A percentile compares a stretch with the other conserved stretches of the same genome.
Evolutionary conservation across 2,113 vertebrate species (phyloP).

Genomic region (Nansenia antarctica): DNA sequence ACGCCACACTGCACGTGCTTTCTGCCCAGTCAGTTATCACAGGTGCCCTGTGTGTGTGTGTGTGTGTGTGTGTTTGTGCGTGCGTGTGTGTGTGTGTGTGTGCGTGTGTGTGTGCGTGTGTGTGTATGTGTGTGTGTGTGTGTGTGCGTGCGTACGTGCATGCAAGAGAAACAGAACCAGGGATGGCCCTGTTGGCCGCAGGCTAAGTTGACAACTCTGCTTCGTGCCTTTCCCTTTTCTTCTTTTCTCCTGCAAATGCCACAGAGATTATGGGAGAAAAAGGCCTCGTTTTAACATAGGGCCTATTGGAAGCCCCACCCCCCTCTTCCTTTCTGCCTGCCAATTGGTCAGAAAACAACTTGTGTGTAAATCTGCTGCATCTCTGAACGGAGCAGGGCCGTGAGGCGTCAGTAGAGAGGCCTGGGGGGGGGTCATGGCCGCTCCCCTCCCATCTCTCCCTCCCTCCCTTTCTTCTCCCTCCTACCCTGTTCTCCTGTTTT

Average conservation of each 20-base stretch:
- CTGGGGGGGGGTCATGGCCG: neutral
- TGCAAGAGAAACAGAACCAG: neutral
- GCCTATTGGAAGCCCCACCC: slow-evolving; percentile 6
- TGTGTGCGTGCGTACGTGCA: neutral
- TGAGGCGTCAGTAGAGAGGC: neutral
- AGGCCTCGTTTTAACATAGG: slow-evolving; percentile 61
- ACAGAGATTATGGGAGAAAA: slow-evolving; percentile 28
- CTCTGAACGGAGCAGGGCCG: neutral
- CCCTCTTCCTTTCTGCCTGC: neutral
- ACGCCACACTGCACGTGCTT: slow-evolving; percentile 1
- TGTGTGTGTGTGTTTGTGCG: neutral
- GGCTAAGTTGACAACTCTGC: slow-evolving; percentile 39
- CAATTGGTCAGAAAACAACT: neutral
- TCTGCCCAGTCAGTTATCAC: neutral
- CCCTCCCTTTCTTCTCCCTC: neutral
- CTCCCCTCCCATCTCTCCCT: slow-evolving; percentile 19
- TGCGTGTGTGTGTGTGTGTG: neutral
- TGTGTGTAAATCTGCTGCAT: neutral
- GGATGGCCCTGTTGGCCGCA: slow-evolving; percentile 43
- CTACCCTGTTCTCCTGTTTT: neutral
- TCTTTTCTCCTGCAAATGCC: slow-evolving; percentile 30
- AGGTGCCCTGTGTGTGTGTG: neutral
- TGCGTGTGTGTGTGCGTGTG: neutral
- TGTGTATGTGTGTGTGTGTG: too few relatives aligned
- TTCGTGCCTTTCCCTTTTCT: slow-evolving; percentile 1